These are phyloP conservation scores for Xestoiulus laeticollis DNA, from an alignment of 2,888 invertebrate species.

Conservation along the genomic window DNA sequence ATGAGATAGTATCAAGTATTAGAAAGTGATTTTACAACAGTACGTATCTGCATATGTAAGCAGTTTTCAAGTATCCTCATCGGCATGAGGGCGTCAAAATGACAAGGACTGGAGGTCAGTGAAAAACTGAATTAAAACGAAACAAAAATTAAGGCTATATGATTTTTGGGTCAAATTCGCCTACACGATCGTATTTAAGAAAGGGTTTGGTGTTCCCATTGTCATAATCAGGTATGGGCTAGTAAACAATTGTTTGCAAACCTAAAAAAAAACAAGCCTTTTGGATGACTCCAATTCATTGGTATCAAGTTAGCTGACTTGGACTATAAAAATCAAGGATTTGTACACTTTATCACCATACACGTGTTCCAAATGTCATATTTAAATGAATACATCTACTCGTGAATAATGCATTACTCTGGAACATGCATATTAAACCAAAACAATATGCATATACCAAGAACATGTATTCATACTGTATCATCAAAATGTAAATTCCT, in stretches of 20 bases:
- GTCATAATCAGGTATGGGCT: neutral
- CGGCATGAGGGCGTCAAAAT: neutral
- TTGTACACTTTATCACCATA: too few relatives aligned
- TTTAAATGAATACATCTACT: too few relatives aligned
- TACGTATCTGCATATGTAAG: too few relatives aligned
- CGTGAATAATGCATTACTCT: too few relatives aligned
- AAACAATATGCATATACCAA: too few relatives aligned
- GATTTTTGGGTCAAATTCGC: slow-evolving; percentile 32
- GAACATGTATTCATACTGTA: too few relatives aligned
- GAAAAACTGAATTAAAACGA: neutral
- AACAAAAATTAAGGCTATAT: slow-evolving; percentile 13
- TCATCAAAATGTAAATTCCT: too few relatives aligned
- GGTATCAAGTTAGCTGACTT: too few relatives aligned
- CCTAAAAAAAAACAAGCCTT: neutral
- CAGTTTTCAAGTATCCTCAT: neutral
- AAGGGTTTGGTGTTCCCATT: neutral
- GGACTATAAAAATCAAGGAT: too few relatives aligned
- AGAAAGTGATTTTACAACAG: slow-evolving; percentile 11
- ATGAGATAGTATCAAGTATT: neutral
- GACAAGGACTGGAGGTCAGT: neutral
- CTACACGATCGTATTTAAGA: neutral
- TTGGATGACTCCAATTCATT: too few relatives aligned
- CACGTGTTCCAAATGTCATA: too few relatives aligned
- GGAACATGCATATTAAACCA: too few relatives aligned
- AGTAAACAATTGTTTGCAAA: neutral